Evolutionary conservation across 2,888 invertebrate genomes (phyloP), one percentile per base, ranked within the genome.

Genomic region (Cordilura impudica): DNA sequence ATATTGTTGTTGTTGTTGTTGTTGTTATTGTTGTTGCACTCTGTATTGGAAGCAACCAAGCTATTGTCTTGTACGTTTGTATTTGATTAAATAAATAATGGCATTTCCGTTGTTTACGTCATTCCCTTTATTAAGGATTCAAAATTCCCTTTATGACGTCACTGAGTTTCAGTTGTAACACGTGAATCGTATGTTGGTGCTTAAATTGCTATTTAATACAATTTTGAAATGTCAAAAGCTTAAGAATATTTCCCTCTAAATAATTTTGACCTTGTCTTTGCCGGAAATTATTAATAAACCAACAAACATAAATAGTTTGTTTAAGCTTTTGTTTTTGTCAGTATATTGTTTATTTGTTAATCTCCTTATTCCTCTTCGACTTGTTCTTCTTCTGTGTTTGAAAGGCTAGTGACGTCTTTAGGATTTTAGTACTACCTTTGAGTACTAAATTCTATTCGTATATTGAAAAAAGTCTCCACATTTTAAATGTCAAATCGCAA

Each of bases 341-440:
- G 53, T 60, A 18, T 19, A 43, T 54, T 35, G 61, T 75, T n/a
- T 74, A 66, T 74, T 67, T 69, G 49, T 75, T 75, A 63, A 69
- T 67, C 19, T 54, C 49, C 63, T 56, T 14, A 3, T 10, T 53
- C 51, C 26, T 7, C 1, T 12, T 49, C 6, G n/a, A 19, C 19
- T 66, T 56, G 19, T 31, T 45, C 10, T 67, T 31, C 31, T 51
- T 61, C 16, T 54, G 21, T 51, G 39, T 63, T 23, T 51, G 39
- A 56, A 67, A 66, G 60, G 65, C 63, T 67, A 54, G 58, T 82
- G 82, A 82, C 83, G 82, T 82, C 79, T 75, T 43, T 7, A 63
- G 10, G 58, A 60, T 43, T 45, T 81, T 67, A 60, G 79, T 75
- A 74, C 73, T 60, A n/a, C 7, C 12, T 54, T 51, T 47, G 31